Evolutionary conservation across 2,113 vertebrate genomes (phyloP).

Genomic region (Eolophus roseicapilla): DNA sequence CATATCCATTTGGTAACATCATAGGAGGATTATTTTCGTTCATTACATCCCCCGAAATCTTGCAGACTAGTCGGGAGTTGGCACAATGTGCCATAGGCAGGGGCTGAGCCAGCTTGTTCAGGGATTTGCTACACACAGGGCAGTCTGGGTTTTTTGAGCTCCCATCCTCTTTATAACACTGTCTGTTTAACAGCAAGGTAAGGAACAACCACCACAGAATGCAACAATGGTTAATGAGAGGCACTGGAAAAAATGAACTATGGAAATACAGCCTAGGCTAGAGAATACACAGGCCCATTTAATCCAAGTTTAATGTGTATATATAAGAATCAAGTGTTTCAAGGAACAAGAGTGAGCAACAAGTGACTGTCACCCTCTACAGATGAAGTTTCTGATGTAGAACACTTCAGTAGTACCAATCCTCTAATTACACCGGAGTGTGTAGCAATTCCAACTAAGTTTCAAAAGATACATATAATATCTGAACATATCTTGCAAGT

Average conservation of each 20-base stretch:
- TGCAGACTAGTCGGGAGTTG: constrained; percentile 98
- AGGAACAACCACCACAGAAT: constrained; percentile 13
- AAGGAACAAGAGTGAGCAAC: neutral
- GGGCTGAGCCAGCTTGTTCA: constrained; percentile 97
- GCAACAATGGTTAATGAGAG: neutral
- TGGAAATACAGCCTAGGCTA: neutral
- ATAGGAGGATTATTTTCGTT: constrained; percentile 99
- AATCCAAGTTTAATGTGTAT: neutral
- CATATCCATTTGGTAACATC: constrained; percentile 99
- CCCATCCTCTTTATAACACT: constrained; percentile 99
- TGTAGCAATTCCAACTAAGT: neutral
- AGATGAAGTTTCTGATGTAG: neutral
- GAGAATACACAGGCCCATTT: neutral
- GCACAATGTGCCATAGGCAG: constrained; percentile 98
- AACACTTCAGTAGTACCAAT: neutral
- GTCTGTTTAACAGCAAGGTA: constrained; percentile 78
- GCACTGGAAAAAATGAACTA: neutral
- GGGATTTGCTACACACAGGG: constrained; percentile 97
- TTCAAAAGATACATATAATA: neutral
- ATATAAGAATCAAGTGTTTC: neutral
- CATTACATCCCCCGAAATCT: constrained; percentile 99
- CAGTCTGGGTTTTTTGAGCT: constrained; percentile 98
- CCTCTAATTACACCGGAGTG: neutral
- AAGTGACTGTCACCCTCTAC: neutral
- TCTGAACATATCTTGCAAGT: too few relatives aligned